Percentiles rank a stretch among this genome's conserved stretches.
Evolutionary conservation across 2,113 vertebrate species (phyloP).

Genomic region (Sylvietta virens): DNA sequence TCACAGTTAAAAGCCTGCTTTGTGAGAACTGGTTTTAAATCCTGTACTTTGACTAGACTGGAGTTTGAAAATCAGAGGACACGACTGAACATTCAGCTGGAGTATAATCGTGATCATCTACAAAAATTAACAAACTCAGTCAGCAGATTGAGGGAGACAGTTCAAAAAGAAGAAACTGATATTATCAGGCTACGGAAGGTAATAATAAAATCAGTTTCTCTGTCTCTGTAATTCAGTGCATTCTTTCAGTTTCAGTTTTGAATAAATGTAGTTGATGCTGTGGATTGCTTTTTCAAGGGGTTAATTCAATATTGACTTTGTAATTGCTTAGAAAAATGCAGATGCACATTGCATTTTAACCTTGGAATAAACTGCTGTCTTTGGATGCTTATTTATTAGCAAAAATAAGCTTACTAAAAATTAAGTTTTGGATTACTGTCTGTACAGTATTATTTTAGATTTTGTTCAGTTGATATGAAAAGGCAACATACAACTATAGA

Average conservation of each 20-base stretch:
- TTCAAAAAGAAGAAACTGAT: constrained; percentile 70
- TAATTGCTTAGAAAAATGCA: not conserved
- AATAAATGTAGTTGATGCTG: not conserved
- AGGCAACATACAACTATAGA: not conserved
- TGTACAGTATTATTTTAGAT: not conserved
- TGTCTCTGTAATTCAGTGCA: not conserved
- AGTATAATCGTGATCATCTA: constrained; percentile 80
- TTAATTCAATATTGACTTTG: not conserved
- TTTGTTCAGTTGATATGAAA: not conserved
- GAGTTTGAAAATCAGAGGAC: constrained; percentile 88
- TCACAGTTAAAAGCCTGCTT: not conserved
- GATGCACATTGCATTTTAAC: not conserved
- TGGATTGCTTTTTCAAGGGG: not conserved
- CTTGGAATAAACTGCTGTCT: not conserved
- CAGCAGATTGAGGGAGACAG: constrained; percentile 61
- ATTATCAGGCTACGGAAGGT: constrained; percentile 75
- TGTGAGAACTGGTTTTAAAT: not conserved
- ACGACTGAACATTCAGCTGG: constrained; percentile 78
- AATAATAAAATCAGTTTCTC: not conserved
- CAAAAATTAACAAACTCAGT: constrained; percentile 71
- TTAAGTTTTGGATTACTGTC: not conserved
- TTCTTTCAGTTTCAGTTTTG: not conserved
- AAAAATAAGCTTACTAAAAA: not conserved
- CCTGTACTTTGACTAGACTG: constrained; percentile 71
- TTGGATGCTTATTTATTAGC: not conserved